phyloP scores from a whole-genome alignment of 1,140 invertebrate species.

The Andricus grossulariae region DNA sequence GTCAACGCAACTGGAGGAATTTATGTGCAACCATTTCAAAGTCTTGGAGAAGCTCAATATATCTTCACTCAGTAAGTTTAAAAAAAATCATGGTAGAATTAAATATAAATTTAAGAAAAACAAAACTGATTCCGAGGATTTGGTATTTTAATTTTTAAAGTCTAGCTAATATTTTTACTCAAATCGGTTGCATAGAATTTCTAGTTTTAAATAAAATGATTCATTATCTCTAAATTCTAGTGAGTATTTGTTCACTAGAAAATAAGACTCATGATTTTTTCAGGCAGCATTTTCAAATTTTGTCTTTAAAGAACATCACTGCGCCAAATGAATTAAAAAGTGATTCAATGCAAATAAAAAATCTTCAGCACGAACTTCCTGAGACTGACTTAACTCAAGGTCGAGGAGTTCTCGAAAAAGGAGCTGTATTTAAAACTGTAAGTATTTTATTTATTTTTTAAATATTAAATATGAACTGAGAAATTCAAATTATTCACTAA shows the following conservation, averaged over 20 bases:
- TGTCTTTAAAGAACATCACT: slow-evolving; percentile 50
- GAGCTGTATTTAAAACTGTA: slow-evolving; percentile 64
- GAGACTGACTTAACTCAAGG: slow-evolving; percentile 69
- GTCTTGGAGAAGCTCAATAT: slow-evolving; percentile 70
- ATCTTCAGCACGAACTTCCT: slow-evolving; percentile 67
- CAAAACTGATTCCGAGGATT: too few relatives aligned
- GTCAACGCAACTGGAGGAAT: slow-evolving; percentile 70
- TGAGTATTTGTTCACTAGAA: too few relatives aligned
- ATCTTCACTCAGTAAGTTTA: slow-evolving; percentile 62
- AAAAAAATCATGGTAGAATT: neutral
- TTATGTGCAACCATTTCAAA: slow-evolving; percentile 72
- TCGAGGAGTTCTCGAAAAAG: slow-evolving; percentile 63
- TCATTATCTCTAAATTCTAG: too few relatives aligned
- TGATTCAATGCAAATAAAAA: slow-evolving; percentile 48
- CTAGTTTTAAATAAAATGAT: slow-evolving; percentile 21
- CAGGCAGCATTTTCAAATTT: slow-evolving; percentile 59
- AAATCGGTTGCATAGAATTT: neutral
- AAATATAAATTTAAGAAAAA: neutral
- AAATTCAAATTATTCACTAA: neutral
- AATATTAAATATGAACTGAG: neutral
- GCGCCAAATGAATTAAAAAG: slow-evolving; percentile 48
- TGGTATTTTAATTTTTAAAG: too few relatives aligned
- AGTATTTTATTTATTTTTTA: slow-evolving; percentile 44
- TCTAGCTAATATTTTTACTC: too few relatives aligned
- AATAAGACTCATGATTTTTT: slow-evolving; percentile 14